Percentiles rank a stretch among this genome's conserved stretches.
Conservation (phyloP, 2,888 invertebrate genomes). For the Baronia brevicornis region DNA sequence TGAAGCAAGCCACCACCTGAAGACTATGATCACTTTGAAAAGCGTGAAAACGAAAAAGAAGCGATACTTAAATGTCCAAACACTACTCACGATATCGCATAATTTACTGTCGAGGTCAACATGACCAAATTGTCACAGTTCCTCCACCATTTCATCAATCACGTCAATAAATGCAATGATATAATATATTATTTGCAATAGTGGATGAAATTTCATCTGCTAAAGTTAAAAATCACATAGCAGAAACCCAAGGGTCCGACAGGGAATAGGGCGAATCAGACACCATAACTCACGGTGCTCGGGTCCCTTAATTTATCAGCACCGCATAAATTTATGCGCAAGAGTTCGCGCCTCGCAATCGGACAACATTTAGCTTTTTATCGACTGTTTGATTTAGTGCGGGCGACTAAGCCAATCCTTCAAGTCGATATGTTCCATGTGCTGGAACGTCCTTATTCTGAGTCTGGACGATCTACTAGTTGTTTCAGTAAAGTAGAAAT, state of each 20-base stretch:
- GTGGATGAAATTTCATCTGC: no score
- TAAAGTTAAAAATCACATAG: constrained; percentile 2
- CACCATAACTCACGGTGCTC: constrained; percentile 50
- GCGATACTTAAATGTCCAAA: no score
- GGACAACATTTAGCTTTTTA: constrained; percentile 74
- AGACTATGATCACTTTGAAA: no score
- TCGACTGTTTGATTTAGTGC: constrained; percentile 68
- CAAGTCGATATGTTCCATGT: constrained; percentile 58
- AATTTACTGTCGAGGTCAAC: no score
- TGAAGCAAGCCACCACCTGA: no score
- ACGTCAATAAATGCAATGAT: no score
- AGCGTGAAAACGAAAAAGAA: no score
- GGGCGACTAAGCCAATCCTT: constrained; percentile 56
- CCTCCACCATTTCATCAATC: no score
- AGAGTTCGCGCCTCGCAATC: constrained; percentile 57
- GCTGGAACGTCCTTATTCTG: constrained; percentile 44
- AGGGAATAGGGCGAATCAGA: constrained; percentile 17
- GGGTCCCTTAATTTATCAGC: constrained; percentile 67
- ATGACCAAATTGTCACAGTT: no score
- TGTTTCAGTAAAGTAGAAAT: no score
- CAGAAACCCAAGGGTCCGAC: constrained; percentile 7
- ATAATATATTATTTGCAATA: no score
- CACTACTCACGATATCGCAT: no score
- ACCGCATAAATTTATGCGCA: constrained; percentile 64
- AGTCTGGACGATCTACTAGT: not conserved